phyloP scores from a whole-genome alignment of 2,888 invertebrate species.

The Leptinotarsa juncta region DNA sequence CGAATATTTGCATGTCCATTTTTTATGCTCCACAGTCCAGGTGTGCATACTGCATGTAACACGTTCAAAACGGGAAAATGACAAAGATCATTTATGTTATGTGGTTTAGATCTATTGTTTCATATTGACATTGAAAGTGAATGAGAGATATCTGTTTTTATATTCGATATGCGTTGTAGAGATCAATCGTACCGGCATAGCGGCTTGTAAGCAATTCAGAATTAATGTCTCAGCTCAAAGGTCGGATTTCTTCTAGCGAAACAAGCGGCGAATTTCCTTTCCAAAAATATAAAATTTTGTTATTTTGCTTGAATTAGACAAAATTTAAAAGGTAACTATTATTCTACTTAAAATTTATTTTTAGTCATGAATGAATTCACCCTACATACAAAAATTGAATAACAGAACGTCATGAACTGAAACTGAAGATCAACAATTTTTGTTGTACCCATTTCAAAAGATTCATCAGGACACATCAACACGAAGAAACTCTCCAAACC shows the following conservation, averaged over 20 bases:
- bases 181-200: neutral
- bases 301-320: too few relatives aligned
- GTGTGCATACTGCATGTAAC: neutral
- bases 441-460: too few relatives aligned
- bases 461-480: too few relatives aligned
- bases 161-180: conserved; percentile 4
- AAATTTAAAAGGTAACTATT: too few relatives aligned
- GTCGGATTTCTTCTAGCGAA: neutral
- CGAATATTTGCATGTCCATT: conserved; percentile 25
- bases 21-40: conserved; percentile 6
- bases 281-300: neutral
- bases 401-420: too few relatives aligned
- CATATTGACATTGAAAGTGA: neutral
- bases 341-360: too few relatives aligned
- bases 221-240: neutral
- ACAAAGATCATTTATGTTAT: conserved; percentile 16
- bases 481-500: too few relatives aligned
- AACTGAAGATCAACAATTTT: too few relatives aligned
- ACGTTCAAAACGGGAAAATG: conserved; percentile 12
- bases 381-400: too few relatives aligned
- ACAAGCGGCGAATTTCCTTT: neutral
- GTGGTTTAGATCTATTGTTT: conserved; percentile 10
- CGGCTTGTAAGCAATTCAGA: neutral
- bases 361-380: too few relatives aligned
- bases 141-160: neutral